Evolutionary conservation across 2,888 invertebrate species (phyloP), one percentile per base, ranked within the genome.

Genomic region (Chrysina gloriosa): DNA sequence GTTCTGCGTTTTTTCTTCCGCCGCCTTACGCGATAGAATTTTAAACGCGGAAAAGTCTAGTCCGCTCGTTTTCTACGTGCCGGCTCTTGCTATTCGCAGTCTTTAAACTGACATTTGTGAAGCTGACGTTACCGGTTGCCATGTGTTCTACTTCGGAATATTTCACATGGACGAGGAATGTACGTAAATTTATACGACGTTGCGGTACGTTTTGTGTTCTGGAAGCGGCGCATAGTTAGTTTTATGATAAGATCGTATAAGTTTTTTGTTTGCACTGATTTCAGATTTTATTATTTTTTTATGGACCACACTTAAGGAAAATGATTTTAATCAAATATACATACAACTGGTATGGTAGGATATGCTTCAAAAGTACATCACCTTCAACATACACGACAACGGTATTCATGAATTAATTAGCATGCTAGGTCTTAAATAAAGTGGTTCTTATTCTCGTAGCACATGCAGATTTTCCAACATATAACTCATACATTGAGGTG

Each of bases 61-160:
- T 16, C 7, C 56, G 29, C 11, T 16, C 52, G 14, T 52, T 34
- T 31, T 16, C 19, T 31, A 31, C 31, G 52, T 52, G 52, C 31
- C 19, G 29, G n/a, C 14, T 9, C 19, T 42, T 21, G n/a, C 58
- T 42, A 42, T 61, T 61, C 42, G 58, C 25, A 42, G 45, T 61
- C 58, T 61, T 61, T 61, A 61, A 61, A 61, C 58, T 45, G 58
- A 61, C 58, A 42, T 61, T 61, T 61, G 42, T 45, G 58, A 61
- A 27, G 42, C 42, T 42, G 58, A 61, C 45, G 42, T 42, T 39
- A 21, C 16, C 42, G 39, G 42, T 42, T 42, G 27, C 58, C 58
- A 61, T 61, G 42, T 61, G 58, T 61, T 42, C 3, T 25, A 25
- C 58, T 42, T 61, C 6, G 29, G 29, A 61, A 61, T 42, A 42